phyloP scores from a whole-genome alignment of 2,888 invertebrate species.

The Idaea biselata region DNA sequence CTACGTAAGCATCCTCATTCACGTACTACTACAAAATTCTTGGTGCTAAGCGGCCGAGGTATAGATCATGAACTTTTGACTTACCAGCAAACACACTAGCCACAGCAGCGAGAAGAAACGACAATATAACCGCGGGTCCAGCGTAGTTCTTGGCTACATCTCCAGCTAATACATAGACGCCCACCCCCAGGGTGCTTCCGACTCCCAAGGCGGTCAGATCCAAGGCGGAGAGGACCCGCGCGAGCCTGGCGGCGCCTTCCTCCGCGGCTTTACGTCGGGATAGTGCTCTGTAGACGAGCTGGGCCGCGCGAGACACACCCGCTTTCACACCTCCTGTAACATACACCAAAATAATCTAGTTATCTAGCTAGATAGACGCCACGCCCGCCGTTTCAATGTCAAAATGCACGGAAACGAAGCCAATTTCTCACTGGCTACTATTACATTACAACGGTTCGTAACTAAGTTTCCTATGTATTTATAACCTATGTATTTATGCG shows the following conservation, averaged over 20 bases:
- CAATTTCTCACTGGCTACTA: no score
- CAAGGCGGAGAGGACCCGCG: conserved; percentile 88
- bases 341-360: no score
- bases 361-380: no score
- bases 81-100: conserved; percentile 95
- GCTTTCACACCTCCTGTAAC: conserved; percentile 65
- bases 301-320: conserved; percentile 53
- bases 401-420: no score
- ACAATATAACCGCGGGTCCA: conserved; percentile 94
- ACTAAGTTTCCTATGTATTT: no score
- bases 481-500: no score
- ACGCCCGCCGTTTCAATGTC: no score
- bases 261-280: conserved; percentile 72
- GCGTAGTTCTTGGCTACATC: conserved; percentile 92
- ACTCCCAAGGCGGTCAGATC: conserved; percentile 94
- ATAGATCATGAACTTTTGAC: conserved; percentile 17
- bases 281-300: conserved; percentile 59
- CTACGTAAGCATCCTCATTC: no score
- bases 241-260: conserved; percentile 76
- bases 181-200: conserved; percentile 94
- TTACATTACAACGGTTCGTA: no score
- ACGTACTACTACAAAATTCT: background rate
- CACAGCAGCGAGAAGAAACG: conserved; percentile 94
- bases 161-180: conserved; percentile 96
- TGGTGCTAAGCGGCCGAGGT: no score